Evolutionary conservation across 2,888 invertebrate genomes (phyloP), one percentile per base, ranked within the genome.

Genomic region (Drosophila pseudotakahashii): DNA sequence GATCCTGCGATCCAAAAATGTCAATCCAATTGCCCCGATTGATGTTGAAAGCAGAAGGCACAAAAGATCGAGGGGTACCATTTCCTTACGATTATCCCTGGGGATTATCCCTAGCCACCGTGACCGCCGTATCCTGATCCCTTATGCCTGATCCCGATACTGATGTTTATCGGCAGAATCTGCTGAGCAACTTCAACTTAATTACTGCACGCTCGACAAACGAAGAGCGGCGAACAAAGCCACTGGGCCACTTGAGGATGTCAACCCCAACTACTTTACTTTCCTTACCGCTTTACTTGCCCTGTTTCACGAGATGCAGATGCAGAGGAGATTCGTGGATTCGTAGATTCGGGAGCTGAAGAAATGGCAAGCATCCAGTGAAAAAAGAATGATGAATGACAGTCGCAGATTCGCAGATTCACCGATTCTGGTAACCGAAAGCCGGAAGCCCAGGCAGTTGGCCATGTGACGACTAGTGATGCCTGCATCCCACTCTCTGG

Each of bases 181-280:
- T 72, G 72, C 75, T 74, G 78, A 60, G 73, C 53, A 64, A 63
- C 78, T 77, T 78, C 53, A 85, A 69, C 85, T 88, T 78, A 84
- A 84, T 84, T 84, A 84, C 83, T 78, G 86, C 88, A 76, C 88
- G 83, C 73, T 84, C 73, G 75, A 78, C 70, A 81, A 76, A 54
- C 54, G 19, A 19, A 19, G 19, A 42, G 19, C 19, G 42, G 11
- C 19, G 19, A 42, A 42, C 75, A 79, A 86, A 82, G 14, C 19
- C 30, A 60, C 45, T 32, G 44, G 72, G 68, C 67, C 81, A 47
- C 85, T 82, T 77, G 68, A 82, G 88, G 81, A 82, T 87, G 81
- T 87, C 88, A 82, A 69, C 51, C 47, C 47, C 2, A 32, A 47
- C 32, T 32, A 11, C 32, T 16, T 16, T 16, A 11, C 14, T 16